Conservation (phyloP, 2,113 vertebrate genomes). For the Thermophis baileyi region DNA sequence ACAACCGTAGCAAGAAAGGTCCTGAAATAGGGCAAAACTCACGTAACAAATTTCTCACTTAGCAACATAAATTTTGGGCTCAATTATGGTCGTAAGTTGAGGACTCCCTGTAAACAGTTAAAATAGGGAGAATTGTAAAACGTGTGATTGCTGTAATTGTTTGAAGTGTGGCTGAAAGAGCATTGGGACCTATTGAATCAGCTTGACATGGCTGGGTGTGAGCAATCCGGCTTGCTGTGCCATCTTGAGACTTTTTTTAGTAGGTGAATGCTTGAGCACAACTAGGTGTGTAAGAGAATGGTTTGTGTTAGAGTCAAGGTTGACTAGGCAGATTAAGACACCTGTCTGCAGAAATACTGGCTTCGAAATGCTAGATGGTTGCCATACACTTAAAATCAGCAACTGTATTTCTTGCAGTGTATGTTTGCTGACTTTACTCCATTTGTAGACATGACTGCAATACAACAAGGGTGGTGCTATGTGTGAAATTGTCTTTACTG, state of each 20-base stretch:
- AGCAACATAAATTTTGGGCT: too few species aligned
- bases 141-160: background rate
- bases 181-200: background rate
- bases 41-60: too few species aligned
- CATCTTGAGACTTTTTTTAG: background rate
- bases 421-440: background rate
- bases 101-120: background rate
- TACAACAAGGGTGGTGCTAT: background rate
- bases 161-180: background rate
- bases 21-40: too few species aligned
- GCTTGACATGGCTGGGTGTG: background rate
- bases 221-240: background rate
- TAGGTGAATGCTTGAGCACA: background rate
- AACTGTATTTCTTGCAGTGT: background rate
- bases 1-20: too few species aligned
- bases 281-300: background rate
- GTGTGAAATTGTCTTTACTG: background rate
- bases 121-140: background rate
- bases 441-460: background rate
- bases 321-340: background rate
- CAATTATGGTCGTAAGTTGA: too few species aligned
- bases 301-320: background rate
- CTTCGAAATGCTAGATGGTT: background rate
- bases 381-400: background rate
- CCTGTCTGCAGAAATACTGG: background rate